phyloP scores from a whole-genome alignment of 1,140 invertebrate genomes.

The Planococcus citri region DNA sequence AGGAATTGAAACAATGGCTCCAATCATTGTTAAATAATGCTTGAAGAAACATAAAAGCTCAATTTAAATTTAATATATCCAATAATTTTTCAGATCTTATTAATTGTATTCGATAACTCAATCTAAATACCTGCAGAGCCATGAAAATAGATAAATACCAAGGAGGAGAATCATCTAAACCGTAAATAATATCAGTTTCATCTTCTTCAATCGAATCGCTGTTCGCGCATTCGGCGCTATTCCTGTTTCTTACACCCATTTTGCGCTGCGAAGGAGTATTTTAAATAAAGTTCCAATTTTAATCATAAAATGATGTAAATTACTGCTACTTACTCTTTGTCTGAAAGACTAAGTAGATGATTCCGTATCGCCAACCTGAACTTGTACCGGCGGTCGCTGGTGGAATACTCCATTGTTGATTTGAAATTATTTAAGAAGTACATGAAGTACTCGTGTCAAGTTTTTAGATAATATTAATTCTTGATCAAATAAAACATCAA shows the following conservation, averaged over 20 bases:
- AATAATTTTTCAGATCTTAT: neutral
- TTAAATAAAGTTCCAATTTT: slow-evolving; percentile 9
- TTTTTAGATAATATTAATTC: too few relatives aligned
- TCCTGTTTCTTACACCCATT: neutral
- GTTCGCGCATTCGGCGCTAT: neutral
- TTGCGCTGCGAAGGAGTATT: neutral
- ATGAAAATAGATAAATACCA: slow-evolving; percentile 72
- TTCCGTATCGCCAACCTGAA: too few relatives aligned
- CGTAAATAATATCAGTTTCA: slow-evolving; percentile 47
- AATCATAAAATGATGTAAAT: too few relatives aligned
- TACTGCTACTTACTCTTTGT: too few relatives aligned
- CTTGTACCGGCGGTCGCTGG: too few relatives aligned
- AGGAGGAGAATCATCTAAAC: slow-evolving; percentile 66
- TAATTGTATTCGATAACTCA: neutral
- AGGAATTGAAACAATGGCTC: slow-evolving; percentile 69
- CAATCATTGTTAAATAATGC: slow-evolving; percentile 82
- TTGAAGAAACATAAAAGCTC: slow-evolving; percentile 36
- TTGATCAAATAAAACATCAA: too few relatives aligned
- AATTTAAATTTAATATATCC: neutral
- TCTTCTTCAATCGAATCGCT: slow-evolving; percentile 1
- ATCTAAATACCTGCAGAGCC: slow-evolving; percentile 55
- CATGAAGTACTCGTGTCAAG: too few relatives aligned
- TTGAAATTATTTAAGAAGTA: too few relatives aligned
- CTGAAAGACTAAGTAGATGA: too few relatives aligned
- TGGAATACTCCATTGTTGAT: too few relatives aligned